phyloP scores from a whole-genome alignment of 2,797 vertebrate genomes.

The Malacoctenus gilli region DNA sequence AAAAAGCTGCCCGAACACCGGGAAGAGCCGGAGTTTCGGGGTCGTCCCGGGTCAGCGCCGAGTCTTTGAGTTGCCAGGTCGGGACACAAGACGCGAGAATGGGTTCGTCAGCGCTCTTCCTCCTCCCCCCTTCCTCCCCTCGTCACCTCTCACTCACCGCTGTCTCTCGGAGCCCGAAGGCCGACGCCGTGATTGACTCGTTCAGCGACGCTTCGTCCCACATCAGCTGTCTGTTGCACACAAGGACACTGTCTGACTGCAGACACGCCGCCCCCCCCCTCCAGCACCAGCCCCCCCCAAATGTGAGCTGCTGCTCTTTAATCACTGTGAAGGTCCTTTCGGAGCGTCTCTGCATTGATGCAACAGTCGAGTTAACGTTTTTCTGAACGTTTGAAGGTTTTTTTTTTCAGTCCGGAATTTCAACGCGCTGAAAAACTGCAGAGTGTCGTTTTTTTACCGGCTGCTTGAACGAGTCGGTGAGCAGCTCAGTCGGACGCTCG shows the following conservation, averaged over 20 bases:
- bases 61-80: slow-evolving; percentile 16
- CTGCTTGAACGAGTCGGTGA: too few relatives aligned
- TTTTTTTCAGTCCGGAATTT: too few relatives aligned
- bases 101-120: slow-evolving; percentile 13
- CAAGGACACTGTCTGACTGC: slow-evolving; percentile 75
- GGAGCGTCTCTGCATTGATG: too few relatives aligned
- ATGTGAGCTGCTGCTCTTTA: slow-evolving; percentile 52
- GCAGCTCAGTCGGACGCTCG: too few relatives aligned
- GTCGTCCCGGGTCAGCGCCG: neutral
- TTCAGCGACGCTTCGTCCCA: slow-evolving; percentile 62
- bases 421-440: too few relatives aligned
- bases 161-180: slow-evolving; percentile 57
- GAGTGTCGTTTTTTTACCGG: too few relatives aligned
- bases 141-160: too few relatives aligned
- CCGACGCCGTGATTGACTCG: slow-evolving; percentile 66
- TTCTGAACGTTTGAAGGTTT: too few relatives aligned
- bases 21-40: too few relatives aligned
- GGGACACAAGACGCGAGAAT: slow-evolving; percentile 7
- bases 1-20: too few relatives aligned
- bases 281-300: slow-evolving; percentile 58
- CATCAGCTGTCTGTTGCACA: slow-evolving; percentile 76
- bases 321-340: slow-evolving; percentile 4
- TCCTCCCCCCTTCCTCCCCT: too few relatives aligned
- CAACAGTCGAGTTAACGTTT: too few relatives aligned
- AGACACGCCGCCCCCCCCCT: slow-evolving; percentile 65